Base-by-base conservation (phyloP, 2,888 invertebrate genomes). In the Callosobruchus maculatus region DNA sequence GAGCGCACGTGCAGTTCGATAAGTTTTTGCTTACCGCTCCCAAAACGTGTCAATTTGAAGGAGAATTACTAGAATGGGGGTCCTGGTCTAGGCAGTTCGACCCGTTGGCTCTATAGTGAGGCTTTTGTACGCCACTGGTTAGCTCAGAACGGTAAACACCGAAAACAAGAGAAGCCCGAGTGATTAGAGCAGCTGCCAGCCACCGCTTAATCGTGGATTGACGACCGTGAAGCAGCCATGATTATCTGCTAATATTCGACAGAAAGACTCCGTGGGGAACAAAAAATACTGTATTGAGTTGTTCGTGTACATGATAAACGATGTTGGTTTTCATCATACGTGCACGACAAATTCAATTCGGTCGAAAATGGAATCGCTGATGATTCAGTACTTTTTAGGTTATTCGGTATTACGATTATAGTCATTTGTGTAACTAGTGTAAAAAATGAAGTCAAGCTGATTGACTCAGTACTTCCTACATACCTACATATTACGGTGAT, bases 161-260 rank as follows among this genome's bases (percentile, higher is more conserved):
- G 72, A 73, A 74, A 74, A 66, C 68, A 68, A 74, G 73, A 77
- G n/a, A n/a, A n/a, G 78, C 80, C 77, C 71, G 72, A 75, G 80
- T 81, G 80, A 81, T 81, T 78, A 81, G 80, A 79, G 78, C 81
- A 80, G 81, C 80, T 78, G 78, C 77, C 75, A 74, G 76, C 70
- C 73, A 76, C 77, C 79, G 78, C 78, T 80, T 82, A 83, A 83
- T 82, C 82, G 80, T 73, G 74, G 82, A 83, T 82, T 82, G 83
- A 83, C 83, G 82, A 73, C 75, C 83, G 79, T 83, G 81, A 83
- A 83, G 81, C 79, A 49, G 79, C 76, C 77, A 78, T 81, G 82
- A 83, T 83, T 83, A 83, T 80, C 80, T 78, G 78, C 76, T 80
- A 75, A 81, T 76, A 79, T 79, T 79, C 76, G 77, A 78, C 74